These are phyloP conservation scores for Odontophorus gujanensis DNA, from an alignment of 2,113 vertebrate genomes.

Conservation along the genomic window DNA sequence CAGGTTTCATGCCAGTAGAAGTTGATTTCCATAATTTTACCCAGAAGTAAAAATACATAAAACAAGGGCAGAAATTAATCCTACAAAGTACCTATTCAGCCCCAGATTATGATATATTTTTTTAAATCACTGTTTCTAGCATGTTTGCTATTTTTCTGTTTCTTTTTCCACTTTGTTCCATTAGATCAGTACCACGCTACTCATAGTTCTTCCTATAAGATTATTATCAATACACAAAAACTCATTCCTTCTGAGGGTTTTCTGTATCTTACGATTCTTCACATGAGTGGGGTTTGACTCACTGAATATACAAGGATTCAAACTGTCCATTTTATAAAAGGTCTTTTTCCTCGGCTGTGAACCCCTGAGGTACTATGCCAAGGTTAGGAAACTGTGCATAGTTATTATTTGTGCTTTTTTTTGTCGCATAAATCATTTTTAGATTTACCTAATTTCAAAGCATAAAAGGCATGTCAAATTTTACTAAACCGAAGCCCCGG, in stretches of 20 bases:
- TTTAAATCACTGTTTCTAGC: not conserved
- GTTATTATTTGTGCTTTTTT: constrained; percentile 62
- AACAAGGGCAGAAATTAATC: constrained; percentile 1
- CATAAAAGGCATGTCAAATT: constrained; percentile 72
- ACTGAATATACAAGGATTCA: constrained; percentile 15
- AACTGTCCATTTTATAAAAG: constrained; percentile 4
- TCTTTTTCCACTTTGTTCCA: not conserved
- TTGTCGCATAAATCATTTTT: constrained; percentile 65
- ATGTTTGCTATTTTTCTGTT: not conserved
- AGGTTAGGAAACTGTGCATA: constrained; percentile 16
- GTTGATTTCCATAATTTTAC: constrained; percentile 43
- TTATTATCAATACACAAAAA: not conserved
- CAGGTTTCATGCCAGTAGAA: not conserved
- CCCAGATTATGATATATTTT: not conserved
- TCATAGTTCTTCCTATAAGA: not conserved
- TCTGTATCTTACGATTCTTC: constrained; percentile 8
- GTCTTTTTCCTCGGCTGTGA: not conserved
- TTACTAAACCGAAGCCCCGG: constrained; percentile 62
- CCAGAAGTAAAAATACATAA: not conserved
- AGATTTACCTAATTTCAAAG: constrained; percentile 72
- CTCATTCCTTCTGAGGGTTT: not conserved
- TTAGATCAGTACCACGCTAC: not conserved
- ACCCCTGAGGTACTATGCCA: constrained; percentile 24
- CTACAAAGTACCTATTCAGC: not conserved
- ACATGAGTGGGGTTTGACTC: constrained; percentile 14